These are phyloP conservation scores for Lampris incognitus DNA, from an alignment of 2,113 vertebrate genomes.

Conservation along the genomic window DNA sequence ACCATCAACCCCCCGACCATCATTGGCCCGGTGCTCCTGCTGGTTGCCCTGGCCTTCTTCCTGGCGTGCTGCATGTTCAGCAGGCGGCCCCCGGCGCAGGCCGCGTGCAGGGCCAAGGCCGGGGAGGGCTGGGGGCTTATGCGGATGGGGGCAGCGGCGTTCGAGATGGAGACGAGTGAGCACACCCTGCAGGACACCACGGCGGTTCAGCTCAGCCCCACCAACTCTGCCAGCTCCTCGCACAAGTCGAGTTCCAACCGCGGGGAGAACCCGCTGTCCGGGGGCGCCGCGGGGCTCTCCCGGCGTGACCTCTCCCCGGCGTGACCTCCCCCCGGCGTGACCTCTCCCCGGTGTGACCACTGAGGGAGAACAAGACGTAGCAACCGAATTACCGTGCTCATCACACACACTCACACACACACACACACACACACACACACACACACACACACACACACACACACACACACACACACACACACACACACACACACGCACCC, in stretches of 20 bases:
- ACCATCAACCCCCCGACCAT: slow-evolving; percentile 89
- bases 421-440: neutral
- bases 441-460: neutral
- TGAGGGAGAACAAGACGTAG: too few species aligned
- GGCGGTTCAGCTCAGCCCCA: slow-evolving; percentile 92
- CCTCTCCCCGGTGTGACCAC: too few species aligned
- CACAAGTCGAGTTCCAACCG: slow-evolving; percentile 65
- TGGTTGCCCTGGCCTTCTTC: slow-evolving; percentile 90
- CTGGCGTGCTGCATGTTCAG: slow-evolving; percentile 90
- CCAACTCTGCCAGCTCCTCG: slow-evolving; percentile 87
- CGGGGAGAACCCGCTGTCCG: slow-evolving; percentile 38
- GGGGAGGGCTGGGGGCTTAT: slow-evolving; percentile 83
- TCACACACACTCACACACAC: neutral
- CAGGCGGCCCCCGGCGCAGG: slow-evolving; percentile 77
- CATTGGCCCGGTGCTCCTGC: slow-evolving; percentile 89
- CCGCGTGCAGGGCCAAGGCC: slow-evolving; percentile 67
- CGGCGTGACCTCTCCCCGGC: too few species aligned
- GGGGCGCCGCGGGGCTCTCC: too few species aligned
- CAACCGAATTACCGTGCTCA: too few species aligned
- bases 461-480: neutral
- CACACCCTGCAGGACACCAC: slow-evolving; percentile 95
- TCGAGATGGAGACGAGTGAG: slow-evolving; percentile 95
- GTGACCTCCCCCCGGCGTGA: too few species aligned
- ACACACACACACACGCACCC: neutral
- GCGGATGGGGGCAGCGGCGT: slow-evolving; percentile 84